Percentiles rank a stretch among this genome's conserved stretches.
phyloP scores from a whole-genome alignment of 2,888 invertebrate genomes.

The Rosalia funebris region DNA sequence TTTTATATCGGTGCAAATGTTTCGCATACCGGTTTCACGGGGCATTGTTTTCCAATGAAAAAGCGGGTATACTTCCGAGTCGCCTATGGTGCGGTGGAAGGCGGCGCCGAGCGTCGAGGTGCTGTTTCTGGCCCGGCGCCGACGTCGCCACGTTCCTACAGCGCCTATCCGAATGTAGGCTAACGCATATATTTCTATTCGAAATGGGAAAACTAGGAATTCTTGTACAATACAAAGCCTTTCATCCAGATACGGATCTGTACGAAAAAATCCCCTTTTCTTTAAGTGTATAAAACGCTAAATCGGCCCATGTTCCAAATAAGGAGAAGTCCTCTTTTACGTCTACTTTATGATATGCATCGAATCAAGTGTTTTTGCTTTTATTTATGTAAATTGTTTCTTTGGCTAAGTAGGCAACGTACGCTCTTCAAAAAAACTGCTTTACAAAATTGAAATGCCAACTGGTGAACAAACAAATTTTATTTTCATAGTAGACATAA shows the following conservation, averaged over 20 bases:
- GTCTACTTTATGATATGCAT: constrained; percentile 44
- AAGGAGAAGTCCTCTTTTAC: constrained; percentile 28
- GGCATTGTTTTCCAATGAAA: constrained; percentile 35
- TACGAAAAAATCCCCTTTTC: constrained; percentile 44
- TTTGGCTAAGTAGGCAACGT: constrained; percentile 35
- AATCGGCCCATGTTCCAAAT: constrained; percentile 23
- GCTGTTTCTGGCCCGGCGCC: constrained; percentile 33
- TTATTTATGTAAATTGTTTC: constrained; percentile 47
- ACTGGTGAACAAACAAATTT: constrained; percentile 41
- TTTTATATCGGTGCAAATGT: constrained; percentile 36
- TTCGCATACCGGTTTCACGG: constrained; percentile 33
- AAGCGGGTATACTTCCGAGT: constrained; percentile 36
- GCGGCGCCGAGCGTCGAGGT: constrained; percentile 33
- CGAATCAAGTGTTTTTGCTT: constrained; percentile 45
- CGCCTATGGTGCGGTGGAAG: constrained; percentile 33
- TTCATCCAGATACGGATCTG: constrained; percentile 47
- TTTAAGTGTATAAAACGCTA: constrained; percentile 36
- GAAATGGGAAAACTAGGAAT: constrained; percentile 47
- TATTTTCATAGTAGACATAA: constrained; percentile 36
- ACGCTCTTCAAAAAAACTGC: constrained; percentile 34
- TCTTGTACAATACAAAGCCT: constrained; percentile 51
- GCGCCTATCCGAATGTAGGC: constrained; percentile 49
- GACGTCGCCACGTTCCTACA: constrained; percentile 27
- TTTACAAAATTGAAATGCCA: constrained; percentile 43
- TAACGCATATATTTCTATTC: constrained; percentile 51